Base-by-base conservation (phyloP, 2,888 invertebrate genomes). In the Ormyrus thymus region DNA sequence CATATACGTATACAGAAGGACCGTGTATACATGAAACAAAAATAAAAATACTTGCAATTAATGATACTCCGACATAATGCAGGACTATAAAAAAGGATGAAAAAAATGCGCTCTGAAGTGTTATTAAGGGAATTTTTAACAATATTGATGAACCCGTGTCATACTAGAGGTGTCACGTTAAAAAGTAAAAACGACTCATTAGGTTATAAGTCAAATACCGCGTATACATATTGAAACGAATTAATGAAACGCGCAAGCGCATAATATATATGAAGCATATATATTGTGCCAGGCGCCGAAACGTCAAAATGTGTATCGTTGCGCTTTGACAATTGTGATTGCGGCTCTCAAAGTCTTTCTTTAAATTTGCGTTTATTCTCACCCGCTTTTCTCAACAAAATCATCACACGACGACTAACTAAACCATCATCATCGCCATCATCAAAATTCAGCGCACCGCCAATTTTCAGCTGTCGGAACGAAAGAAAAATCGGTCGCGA, bases 181-280 rank as follows among this genome's bases (percentile, higher is more conserved):
- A 85, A 74, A 74, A 74, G 65, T 61, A 73, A 73, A 80, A 87
- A 85, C 85, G 85, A 87, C 85, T 87, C 86, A 86, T 87, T 87
- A 87, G 88, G 84, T 87, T 87, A 86, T 88, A 87, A 84, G 84
- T 85, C 85, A 84, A 84, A 82, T 84, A 82, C 81, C 83, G 82
- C 81, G 83, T 82, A 81, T 80, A 81, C 66, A 79, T 78, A 75
- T 78, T 45, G 51, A 69, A 61, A 76, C 10, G 15, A 55, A 73
- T 56, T 9, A 79, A 68, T 43, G 51, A 73, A 62, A 70, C 80
- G 78, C 80, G 77, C 69, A 75, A 75, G 81, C 76, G 81, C 81
- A 79, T 73, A 81, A 73, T 78, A 78, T 78, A 78, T 77, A 62
- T 64, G 62, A 65, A 78, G 78, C 80, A 78, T 69, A 80, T 82